Evolutionary conservation across 2,113 vertebrate genomes (phyloP).

Genomic region (Apodemus speciosus): DNA sequence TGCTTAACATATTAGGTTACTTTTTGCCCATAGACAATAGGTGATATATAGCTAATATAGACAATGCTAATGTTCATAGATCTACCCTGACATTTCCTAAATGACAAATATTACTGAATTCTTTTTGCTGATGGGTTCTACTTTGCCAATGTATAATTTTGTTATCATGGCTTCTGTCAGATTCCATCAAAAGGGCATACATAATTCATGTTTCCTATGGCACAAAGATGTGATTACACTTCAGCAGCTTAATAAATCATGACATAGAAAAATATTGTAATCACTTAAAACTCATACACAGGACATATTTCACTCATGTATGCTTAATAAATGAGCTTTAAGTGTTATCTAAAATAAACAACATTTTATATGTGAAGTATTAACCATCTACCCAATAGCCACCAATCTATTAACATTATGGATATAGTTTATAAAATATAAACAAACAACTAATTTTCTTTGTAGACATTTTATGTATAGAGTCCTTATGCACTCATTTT

Average conservation of each 20-base stretch:
- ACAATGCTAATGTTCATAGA: background rate
- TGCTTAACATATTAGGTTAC: background rate
- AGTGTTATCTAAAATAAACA: slow-evolving; percentile 14
- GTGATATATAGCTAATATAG: background rate
- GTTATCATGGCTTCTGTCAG: background rate
- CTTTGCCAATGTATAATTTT: background rate
- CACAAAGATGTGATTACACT: background rate
- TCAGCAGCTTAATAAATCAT: background rate
- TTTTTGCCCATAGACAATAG: background rate
- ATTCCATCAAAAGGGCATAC: background rate
- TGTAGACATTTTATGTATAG: background rate
- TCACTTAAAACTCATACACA: background rate
- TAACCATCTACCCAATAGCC: background rate
- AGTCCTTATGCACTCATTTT: background rate
- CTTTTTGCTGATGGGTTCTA: background rate
- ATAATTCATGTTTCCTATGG: slow-evolving; percentile 21
- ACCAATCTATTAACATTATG: background rate
- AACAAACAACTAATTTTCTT: background rate
- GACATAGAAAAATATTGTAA: background rate
- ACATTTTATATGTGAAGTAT: background rate
- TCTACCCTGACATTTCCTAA: slow-evolving; percentile 40
- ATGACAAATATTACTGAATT: slow-evolving; percentile 17
- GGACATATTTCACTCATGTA: background rate
- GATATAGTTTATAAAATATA: background rate
- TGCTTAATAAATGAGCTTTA: background rate